Percentiles rank a stretch among this genome's conserved stretches.
phyloP scores from a whole-genome alignment of 2,888 invertebrate genomes.

The Gonocerus acuteangulatus region DNA sequence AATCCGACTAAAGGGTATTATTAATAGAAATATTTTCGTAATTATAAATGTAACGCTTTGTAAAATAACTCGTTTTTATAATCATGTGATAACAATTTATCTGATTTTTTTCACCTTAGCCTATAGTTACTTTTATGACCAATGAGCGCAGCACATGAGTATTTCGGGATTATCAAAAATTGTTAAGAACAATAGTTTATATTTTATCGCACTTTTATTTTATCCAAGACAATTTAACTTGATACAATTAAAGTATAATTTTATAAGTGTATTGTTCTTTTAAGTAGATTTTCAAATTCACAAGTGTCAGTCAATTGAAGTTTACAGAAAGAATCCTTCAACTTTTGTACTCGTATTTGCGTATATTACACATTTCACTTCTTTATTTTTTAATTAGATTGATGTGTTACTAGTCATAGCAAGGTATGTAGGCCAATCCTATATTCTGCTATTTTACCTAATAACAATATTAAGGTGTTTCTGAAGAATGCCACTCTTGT shows the following conservation, averaged over 20 bases:
- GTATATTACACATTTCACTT: too few species aligned
- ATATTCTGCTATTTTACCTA: too few species aligned
- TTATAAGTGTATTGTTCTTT: neutral
- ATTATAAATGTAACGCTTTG: neutral
- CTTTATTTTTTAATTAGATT: too few species aligned
- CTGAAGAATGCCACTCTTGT: too few species aligned
- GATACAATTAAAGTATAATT: neutral
- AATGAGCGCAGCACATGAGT: slow-evolving; percentile 17
- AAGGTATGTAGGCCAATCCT: too few species aligned
- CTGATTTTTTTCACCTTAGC: slow-evolving; percentile 3
- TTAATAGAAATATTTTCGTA: neutral
- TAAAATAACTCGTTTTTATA: too few species aligned
- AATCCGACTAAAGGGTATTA: neutral
- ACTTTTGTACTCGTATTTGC: too few species aligned
- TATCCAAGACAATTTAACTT: neutral
- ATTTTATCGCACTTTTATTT: neutral
- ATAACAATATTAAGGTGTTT: too few species aligned
- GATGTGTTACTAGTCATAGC: too few species aligned
- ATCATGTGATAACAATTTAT: slow-evolving; percentile 18
- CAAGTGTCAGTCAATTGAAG: neutral
- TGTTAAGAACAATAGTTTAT: slow-evolving; percentile 4
- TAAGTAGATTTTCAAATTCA: neutral
- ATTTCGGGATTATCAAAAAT: slow-evolving; percentile 4
- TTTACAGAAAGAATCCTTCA: too few species aligned
- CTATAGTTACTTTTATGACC: slow-evolving; percentile 9